Base-by-base conservation (phyloP, 2,113 vertebrate genomes). In the Sebastes schlegelii region DNA sequence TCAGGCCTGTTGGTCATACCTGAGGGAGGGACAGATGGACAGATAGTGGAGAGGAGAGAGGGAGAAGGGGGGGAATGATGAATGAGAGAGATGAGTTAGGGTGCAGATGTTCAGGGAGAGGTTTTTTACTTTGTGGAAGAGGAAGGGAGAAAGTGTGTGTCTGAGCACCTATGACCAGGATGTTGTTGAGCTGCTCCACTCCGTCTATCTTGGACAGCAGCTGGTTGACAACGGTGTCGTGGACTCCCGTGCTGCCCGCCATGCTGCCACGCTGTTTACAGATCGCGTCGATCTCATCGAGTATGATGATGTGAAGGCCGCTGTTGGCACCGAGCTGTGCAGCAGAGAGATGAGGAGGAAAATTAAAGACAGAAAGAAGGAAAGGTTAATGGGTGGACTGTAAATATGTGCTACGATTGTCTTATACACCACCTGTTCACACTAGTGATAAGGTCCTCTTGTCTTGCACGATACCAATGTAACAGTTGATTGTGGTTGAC, bases 1-100 rank as follows among this genome's bases (percentile, higher is more conserved):
- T 99, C 98, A 13, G 97, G 98, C 88, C 98, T 96, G 93, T 99
- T 99, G 88, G 98, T 99, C 98, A 99, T 99, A 74, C 98, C 98
- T 99, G 85, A 78, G 82, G 91, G 49, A 65, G 71, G 66, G 45
- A 51, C 46, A 75, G 78, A 88, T 26, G 26, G 26, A 26, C 26
- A 26, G 26, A 26, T 26, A 26, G 26, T 26, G 26, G 26, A 26
- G 26, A 26, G 26, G 26, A 26, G 8, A 73, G 48, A 21, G 2
- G 19, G 48, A 51, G 48, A 74, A 61, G 23, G 61, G 79, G 17
- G 51, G 61, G 45, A 60, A 65, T 0, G 55, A 43, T 65, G 42
- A 64, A 52, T 68, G 67, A 58, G n/a, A 57, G 48, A 0, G 52
- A 74, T 54, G 52, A 80, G 6, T 66, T 2, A 10, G 43, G 58